phyloP scores from a whole-genome alignment of 2,113 vertebrate species.

The Notothenia rossii region DNA sequence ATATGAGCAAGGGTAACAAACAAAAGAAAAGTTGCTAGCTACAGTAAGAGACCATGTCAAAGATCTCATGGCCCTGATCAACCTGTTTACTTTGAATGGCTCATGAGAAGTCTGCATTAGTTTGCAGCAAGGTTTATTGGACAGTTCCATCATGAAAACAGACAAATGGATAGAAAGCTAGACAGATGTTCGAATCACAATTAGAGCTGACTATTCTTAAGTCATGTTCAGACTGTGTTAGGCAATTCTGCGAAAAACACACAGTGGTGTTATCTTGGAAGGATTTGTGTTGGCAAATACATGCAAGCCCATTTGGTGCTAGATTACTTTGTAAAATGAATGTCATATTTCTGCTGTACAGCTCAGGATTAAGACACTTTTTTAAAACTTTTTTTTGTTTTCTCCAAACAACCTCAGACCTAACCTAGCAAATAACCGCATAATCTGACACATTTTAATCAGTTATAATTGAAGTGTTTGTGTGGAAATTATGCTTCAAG shows the following conservation, averaged over 20 bases:
- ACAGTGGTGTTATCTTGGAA: too few relatives aligned
- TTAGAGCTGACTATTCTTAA: neutral
- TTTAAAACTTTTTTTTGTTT: too few relatives aligned
- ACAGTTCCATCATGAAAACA: neutral
- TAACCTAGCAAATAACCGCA: neutral
- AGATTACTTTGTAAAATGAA: too few relatives aligned
- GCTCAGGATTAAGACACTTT: neutral
- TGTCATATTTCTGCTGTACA: neutral
- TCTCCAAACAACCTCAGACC: neutral
- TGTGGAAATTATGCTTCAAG: neutral
- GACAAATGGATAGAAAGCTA: conserved; percentile 6
- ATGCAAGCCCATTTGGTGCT: too few relatives aligned
- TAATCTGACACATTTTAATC: neutral
- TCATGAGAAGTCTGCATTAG: conserved; percentile 16
- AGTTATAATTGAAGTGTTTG: neutral
- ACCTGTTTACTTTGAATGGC: neutral
- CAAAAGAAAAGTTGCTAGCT: conserved; percentile 26
- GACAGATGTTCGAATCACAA: conserved; percentile 13
- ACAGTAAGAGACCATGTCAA: conserved; percentile 39
- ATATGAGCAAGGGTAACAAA: conserved; percentile 1
- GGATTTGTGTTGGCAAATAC: too few relatives aligned
- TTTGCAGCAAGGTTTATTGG: neutral
- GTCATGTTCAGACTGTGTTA: too few relatives aligned
- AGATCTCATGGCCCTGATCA: conserved; percentile 37
- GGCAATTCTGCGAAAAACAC: too few relatives aligned